Conservation (phyloP, 2,113 vertebrate genomes). For the Cyprinus carpio region DNA sequence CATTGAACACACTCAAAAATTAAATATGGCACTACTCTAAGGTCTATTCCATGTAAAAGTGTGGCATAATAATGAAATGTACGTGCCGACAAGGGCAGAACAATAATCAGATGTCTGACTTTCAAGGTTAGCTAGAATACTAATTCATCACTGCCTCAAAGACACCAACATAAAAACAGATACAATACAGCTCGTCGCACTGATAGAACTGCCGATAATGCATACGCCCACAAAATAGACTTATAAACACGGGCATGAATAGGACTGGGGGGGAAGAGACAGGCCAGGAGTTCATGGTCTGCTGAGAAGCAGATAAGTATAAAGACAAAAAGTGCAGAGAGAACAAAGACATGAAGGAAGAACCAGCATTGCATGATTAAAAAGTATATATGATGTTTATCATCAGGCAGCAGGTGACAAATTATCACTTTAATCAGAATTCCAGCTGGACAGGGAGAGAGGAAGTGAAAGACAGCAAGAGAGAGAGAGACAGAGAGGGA, state of each 20-base stretch:
- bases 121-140: slow-evolving; percentile 29
- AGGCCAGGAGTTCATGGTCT: not conserved
- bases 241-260: slow-evolving; percentile 43
- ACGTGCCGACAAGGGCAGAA: not conserved
- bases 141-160: slow-evolving; percentile 3
- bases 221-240: not conserved
- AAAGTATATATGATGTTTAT: slow-evolving; percentile 13
- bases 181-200: not conserved
- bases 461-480: not conserved
- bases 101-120: not conserved
- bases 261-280: not conserved
- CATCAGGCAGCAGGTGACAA: slow-evolving; percentile 18
- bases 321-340: not conserved
- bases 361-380: slow-evolving; percentile 19
- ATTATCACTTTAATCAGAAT: slow-evolving; percentile 26
- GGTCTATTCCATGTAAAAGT: not conserved
- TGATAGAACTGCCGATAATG: not conserved
- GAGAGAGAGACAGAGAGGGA: not conserved
- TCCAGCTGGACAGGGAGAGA: not conserved
- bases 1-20: not conserved
- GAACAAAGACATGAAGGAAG: slow-evolving; percentile 16
- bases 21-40: not conserved
- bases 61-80: not conserved
- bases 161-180: not conserved
- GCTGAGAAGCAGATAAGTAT: slow-evolving; percentile 28